Conservation (phyloP, 2,888 invertebrate genomes). For the Pachymerium ferrugineum region DNA sequence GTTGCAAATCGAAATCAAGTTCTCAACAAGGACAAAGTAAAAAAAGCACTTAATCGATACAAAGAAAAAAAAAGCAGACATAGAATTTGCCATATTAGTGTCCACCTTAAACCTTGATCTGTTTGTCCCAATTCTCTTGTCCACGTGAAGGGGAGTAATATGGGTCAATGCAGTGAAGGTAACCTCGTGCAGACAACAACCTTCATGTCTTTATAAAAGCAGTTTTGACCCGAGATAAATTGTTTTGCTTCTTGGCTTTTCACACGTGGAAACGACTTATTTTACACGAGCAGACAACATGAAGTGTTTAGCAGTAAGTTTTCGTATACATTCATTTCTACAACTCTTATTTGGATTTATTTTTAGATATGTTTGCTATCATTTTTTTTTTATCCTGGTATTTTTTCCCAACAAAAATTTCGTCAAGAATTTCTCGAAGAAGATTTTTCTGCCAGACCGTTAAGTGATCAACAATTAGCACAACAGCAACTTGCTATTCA, state of each 20-base stretch:
- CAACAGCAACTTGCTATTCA: not conserved
- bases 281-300: not conserved
- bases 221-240: not conserved
- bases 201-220: conserved; percentile 14
- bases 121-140: conserved; percentile 5
- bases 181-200: not conserved
- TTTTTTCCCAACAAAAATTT: not conserved
- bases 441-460: not conserved
- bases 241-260: not conserved
- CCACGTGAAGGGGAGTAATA: not conserved
- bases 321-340: not conserved
- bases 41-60: no score
- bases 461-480: not conserved
- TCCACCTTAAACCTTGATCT: conserved; percentile 14
- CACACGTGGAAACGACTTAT: not conserved
- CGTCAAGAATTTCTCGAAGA: not conserved
- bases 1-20: not conserved
- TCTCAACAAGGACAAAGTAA: not conserved
- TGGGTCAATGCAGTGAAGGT: conserved; percentile 1
- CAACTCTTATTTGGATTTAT: not conserved
- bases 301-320: not conserved
- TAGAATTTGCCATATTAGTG: not conserved
- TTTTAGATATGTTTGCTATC: not conserved
- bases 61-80: not conserved
- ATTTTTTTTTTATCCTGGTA: not conserved